A percentile compares a stretch with the other conserved stretches of the same genome.
Evolutionary conservation across 2,888 invertebrate genomes (phyloP).

Genomic region (Gymnosoma rotundatum): DNA sequence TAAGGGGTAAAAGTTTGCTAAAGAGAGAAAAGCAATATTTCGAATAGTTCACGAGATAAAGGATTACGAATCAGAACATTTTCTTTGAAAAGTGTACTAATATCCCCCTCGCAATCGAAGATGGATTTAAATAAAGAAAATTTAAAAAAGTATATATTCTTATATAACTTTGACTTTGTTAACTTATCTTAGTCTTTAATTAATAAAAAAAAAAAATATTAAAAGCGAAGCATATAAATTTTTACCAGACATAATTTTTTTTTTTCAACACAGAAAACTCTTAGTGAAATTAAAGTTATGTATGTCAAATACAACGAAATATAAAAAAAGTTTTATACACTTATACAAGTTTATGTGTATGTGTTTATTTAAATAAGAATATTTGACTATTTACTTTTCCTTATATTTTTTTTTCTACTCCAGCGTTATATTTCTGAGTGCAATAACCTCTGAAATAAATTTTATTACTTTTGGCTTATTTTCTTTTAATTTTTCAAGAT

Average conservation of each 20-base stretch:
- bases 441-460: constrained; percentile 32
- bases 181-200: not conserved
- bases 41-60: no score
- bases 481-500: constrained; percentile 17
- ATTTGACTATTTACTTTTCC: not conserved
- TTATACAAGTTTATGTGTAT: not conserved
- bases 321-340: no score
- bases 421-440: not conserved
- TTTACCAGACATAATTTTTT: not conserved
- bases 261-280: not conserved
- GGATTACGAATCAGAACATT: no score
- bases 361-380: not conserved
- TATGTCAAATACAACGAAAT: not conserved
- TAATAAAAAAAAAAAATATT: no score
- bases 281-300: not conserved
- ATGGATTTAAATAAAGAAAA: no score
- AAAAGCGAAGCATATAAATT: not conserved
- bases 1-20: no score
- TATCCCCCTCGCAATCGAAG: no score
- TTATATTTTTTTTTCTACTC: not conserved
- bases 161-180: not conserved
- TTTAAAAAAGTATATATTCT: not conserved
- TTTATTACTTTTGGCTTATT: constrained; percentile 26
- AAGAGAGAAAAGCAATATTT: no score
- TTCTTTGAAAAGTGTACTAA: no score